phyloP scores from a whole-genome alignment of 92 coral and sea anemone genomes.

The Porites cylindrica region DNA sequence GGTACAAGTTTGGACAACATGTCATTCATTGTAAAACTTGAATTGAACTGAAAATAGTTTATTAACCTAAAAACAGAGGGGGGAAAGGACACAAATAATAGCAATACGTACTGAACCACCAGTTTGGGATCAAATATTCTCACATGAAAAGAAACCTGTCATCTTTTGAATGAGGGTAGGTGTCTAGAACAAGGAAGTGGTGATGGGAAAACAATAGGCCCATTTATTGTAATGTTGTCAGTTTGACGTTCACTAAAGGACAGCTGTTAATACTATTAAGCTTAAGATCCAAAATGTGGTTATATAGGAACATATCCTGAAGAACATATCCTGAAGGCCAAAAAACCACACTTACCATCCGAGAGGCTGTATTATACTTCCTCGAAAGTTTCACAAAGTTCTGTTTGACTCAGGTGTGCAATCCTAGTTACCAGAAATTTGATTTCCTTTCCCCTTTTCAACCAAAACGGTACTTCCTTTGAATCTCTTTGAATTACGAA shows the following conservation, averaged over 20 bases:
- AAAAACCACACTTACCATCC: too few species aligned
- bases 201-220: conserved; percentile 11
- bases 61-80: neutral
- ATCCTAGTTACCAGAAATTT: too few species aligned
- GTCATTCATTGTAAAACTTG: neutral
- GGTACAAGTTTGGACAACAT: too few species aligned
- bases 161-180: neutral
- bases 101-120: neutral
- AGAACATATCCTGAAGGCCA: too few species aligned
- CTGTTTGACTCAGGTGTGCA: too few species aligned
- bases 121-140: neutral
- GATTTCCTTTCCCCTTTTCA: too few species aligned
- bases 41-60: neutral
- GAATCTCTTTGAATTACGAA: too few species aligned
- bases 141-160: conserved; percentile 17
- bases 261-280: conserved; percentile 7
- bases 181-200: neutral
- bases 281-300: neutral
- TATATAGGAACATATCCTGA: too few species aligned
- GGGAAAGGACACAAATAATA: neutral
- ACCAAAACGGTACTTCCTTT: too few species aligned
- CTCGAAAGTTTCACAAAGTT: too few species aligned
- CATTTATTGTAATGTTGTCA: conserved; percentile 1
- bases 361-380: too few species aligned
- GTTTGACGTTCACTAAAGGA: neutral